Evolutionary conservation across 2,113 vertebrate species (phyloP), one percentile per base, ranked within the genome.

Genomic region (Prunella fulvescens): DNA sequence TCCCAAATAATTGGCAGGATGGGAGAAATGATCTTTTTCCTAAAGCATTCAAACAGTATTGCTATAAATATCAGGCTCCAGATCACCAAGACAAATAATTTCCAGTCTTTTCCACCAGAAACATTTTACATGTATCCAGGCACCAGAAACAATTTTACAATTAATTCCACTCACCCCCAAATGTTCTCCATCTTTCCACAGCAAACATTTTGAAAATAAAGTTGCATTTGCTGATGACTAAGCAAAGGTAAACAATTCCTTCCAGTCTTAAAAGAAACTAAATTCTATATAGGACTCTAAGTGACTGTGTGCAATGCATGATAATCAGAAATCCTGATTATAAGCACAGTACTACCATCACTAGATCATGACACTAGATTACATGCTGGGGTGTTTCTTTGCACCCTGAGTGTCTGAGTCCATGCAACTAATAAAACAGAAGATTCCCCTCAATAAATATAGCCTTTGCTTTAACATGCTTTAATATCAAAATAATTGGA

Each of bases 231-330:
- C 39, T 81, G 80, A 80, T 37, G 67, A 58, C 54, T 86, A 80
- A 91, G 90, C 64, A 91, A 88, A 93, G 17, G 58, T 66, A 86
- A 97, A 69, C 24, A 65, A 81, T 72, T 88, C n/a, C 51, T 86
- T 64, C 35, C 24, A 0, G 20, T 72, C 78, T 89, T 60, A 37
- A 77, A 73, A 48, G 17, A 51, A 83, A 23, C 39, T 40, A 40
- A 22, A 44, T 67, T 67, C 28, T 44, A 17, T 19, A 35, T 11
- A 37, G 60, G 56, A 60, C 66, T 60, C n/a, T 26, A 64, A 57
- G 31, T 45, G 47, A 67, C 33, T 81, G 16, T 66, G 37, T 62
- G 40, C n/a, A 33, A 19, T n/a, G 20, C 35, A 57, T 8, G 25
- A 50, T 39, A 86, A 61, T 33, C 71, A 81, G 77, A 64, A 77